These are phyloP conservation scores for Opisthocomus hoazin DNA, from an alignment of 2,113 vertebrate genomes.

Conservation along the genomic window DNA sequence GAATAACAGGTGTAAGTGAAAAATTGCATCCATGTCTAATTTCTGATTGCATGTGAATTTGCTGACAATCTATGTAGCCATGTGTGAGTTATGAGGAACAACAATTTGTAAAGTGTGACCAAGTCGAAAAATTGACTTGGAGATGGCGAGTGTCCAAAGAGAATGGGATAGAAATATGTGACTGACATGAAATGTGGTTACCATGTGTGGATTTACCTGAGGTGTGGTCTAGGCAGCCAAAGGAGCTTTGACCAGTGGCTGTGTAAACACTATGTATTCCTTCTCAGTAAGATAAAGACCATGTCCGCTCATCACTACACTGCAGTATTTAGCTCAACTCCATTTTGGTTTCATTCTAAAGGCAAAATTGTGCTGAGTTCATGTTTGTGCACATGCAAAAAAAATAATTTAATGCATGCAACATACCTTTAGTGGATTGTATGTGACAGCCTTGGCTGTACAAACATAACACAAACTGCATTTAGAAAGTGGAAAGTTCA, in stretches of 20 bases:
- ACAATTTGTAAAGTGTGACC: not conserved
- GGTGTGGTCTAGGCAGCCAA: not conserved
- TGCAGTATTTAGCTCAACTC: not conserved
- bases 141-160: not conserved
- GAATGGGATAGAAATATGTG: not conserved
- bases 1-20: not conserved
- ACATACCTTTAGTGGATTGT: not conserved
- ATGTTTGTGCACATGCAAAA: not conserved
- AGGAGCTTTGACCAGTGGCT: not conserved
- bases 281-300: not conserved
- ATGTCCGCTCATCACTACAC: not conserved
- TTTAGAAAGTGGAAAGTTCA: not conserved
- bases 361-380: not conserved
- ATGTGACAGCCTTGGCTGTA: not conserved
- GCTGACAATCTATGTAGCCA: not conserved
- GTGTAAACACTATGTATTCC: not conserved
- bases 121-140: not conserved
- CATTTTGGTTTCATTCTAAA: not conserved
- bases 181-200: not conserved
- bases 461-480: not conserved
- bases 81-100: not conserved
- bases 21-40: not conserved
- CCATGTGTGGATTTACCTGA: not conserved
- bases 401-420: not conserved
- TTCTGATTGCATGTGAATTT: not conserved